Base-by-base conservation (phyloP, 2,113 vertebrate species). In the Ciconia boyciana region DNA sequence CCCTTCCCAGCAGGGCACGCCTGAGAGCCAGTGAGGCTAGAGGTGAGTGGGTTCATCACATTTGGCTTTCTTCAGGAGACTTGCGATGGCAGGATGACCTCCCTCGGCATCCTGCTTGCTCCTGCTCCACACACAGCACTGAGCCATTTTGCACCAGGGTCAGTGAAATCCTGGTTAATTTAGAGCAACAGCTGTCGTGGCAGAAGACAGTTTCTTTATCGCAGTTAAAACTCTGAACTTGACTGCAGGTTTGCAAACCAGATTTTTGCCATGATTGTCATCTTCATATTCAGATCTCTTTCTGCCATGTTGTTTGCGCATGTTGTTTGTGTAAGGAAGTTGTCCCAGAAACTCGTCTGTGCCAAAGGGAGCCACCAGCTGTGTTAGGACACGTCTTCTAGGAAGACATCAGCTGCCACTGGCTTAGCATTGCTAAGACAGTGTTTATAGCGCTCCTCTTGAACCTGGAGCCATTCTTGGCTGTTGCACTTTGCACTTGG, bases 381-480 rank as follows among this genome's bases (percentile, higher is more conserved):
- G 24, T 7, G 8, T 34, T 28, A 68, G 69, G 44, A 65, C 36
- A 19, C 5, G 13, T 19, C 11, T 54, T 60, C 20, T 5, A 31
- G 61, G 36, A 57, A 16, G 36, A 60, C 7, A 44, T 20, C 39
- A 46, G 61, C 11, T 61, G 48, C 29, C 34, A 11, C n/a, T 29
- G 49, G 24, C 44, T 77, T 43, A n/a, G 57, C 29, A 31, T 43
- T 2, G 1, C 36, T 57, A 58, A 9, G 49, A 29, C 43, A 44
- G 32, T 4, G 10, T 76, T 64, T 28, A 16, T 11, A 11, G 32
- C 11, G 34, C 31, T 68, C 22, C 26, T 61, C 39, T 31, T 25
- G 19, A 52, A 25, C 19, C 13, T 24, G 11, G 51, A 57, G 36
- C 51, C 1, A 0, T 9, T 28, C 36, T 55, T 0, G 2, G 15